Evolutionary conservation across 2,797 vertebrate species (phyloP).

Genomic region (Mus caroli): DNA sequence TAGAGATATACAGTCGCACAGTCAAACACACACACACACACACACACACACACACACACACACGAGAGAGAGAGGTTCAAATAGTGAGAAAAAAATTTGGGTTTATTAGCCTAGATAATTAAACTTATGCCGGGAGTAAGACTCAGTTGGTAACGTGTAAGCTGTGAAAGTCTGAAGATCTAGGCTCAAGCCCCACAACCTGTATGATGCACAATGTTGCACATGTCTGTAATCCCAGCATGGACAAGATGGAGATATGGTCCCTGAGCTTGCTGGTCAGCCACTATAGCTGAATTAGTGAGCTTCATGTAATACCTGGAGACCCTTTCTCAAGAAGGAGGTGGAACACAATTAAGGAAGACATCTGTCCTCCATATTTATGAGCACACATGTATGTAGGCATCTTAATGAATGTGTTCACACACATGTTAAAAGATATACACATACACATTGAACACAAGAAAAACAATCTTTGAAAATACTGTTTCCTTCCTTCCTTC

Average conservation of each 20-base stretch:
- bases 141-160: background rate
- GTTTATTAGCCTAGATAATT: background rate
- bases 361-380: background rate
- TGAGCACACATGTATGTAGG: background rate
- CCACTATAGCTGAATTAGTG: background rate
- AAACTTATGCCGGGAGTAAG: background rate
- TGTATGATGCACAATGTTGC: background rate
- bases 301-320: background rate
- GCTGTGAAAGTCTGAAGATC: background rate
- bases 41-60: background rate
- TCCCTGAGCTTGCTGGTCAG: background rate
- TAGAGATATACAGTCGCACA: background rate
- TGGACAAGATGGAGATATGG: no score
- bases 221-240: background rate
- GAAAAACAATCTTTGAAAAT: background rate
- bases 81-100: background rate
- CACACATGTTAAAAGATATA: background rate
- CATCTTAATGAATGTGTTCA: background rate
- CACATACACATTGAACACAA: background rate
- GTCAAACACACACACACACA: background rate
- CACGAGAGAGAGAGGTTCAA: background rate
- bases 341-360: background rate
- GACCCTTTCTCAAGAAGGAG: background rate
- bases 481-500: background rate
- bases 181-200: background rate